Evolutionary conservation across 2,888 invertebrate genomes (phyloP), one percentile per base, ranked within the genome.

Genomic region (Morpho achilles): DNA sequence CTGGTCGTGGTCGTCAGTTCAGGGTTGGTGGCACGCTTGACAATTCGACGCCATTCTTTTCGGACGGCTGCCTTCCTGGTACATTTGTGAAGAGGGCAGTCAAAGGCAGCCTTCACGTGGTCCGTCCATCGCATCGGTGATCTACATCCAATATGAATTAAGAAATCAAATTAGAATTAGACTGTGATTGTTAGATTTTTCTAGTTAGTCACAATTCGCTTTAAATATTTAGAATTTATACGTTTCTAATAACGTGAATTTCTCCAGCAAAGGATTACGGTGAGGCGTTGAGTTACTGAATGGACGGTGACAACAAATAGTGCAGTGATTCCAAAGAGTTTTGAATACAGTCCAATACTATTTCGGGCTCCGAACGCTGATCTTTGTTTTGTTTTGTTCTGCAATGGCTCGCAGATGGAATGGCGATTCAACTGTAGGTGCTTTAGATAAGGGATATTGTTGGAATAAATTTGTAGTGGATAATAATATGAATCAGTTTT

Each of bases 341-440:
- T 90, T 90, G 90, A 89, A 87, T 89, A 81, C 81, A 80, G 84
- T 89, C 90, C 90, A 90, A 88, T 63, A 80, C 86, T 90, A 90
- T 90, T 90, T 87, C 70, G 74, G 88, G 85, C 82, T 67, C 74
- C 73, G 80, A 80, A 82, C 79, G 76, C 74, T 84, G 88, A 87
- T 87, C 85, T 84, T 79, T 83, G 73, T 80, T 80, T 83, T 75
- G 73, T 84, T 86, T 87, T 84, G 75, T 73, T 77, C 66, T 58
- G 70, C 73, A 74, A 75, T 77, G 68, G 75, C 72, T 74, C 63
- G 66, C 64, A 69, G 75, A 79, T 77, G 76, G 79, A 83, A 80
- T 76, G 75, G 69, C 64, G 66, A 70, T 67, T 63, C 64, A 65
- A 32, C 60, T 70, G 65, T 63, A 61, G 59, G 55, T 58, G 50